Evolutionary conservation across 2,888 invertebrate species (phyloP).

Genomic region (Ceraclea dissimilis): DNA sequence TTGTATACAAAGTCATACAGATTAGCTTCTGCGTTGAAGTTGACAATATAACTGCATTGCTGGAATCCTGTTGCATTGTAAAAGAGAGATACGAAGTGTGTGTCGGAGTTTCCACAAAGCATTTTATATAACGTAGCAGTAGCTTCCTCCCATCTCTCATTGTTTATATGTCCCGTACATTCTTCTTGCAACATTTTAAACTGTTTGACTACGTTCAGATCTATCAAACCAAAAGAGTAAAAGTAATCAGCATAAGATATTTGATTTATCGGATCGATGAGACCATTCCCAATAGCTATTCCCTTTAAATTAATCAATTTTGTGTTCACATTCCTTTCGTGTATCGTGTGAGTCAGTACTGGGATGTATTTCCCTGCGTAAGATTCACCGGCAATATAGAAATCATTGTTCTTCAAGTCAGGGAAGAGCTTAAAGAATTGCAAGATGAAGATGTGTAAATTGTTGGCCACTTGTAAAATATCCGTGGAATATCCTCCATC

Average conservation of each 20-base stretch:
- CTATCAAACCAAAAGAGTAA: slow-evolving; percentile 42
- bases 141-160: slow-evolving; percentile 9
- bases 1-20: background rate
- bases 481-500: slow-evolving; percentile 66
- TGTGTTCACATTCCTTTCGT: slow-evolving; percentile 52
- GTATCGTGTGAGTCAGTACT: slow-evolving; percentile 69
- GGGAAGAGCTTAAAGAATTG: slow-evolving; percentile 84
- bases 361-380: slow-evolving; percentile 78
- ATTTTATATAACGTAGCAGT: slow-evolving; percentile 34
- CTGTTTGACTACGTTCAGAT: slow-evolving; percentile 34
- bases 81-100: slow-evolving; percentile 52
- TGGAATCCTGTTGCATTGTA: slow-evolving; percentile 68
- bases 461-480: slow-evolving; percentile 71
- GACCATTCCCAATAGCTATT: slow-evolving; percentile 62
- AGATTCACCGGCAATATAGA: slow-evolving; percentile 85
- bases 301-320: slow-evolving; percentile 66
- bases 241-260: slow-evolving; percentile 70
- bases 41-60: background rate
- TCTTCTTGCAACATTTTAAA: background rate
- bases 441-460: slow-evolving; percentile 64
- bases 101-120: slow-evolving; percentile 58
- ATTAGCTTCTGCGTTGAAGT: background rate
- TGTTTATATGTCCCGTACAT: background rate
- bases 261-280: slow-evolving; percentile 69
- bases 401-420: slow-evolving; percentile 63